phyloP scores from a whole-genome alignment of 2,888 invertebrate species.

The Acleris emargana region DNA sequence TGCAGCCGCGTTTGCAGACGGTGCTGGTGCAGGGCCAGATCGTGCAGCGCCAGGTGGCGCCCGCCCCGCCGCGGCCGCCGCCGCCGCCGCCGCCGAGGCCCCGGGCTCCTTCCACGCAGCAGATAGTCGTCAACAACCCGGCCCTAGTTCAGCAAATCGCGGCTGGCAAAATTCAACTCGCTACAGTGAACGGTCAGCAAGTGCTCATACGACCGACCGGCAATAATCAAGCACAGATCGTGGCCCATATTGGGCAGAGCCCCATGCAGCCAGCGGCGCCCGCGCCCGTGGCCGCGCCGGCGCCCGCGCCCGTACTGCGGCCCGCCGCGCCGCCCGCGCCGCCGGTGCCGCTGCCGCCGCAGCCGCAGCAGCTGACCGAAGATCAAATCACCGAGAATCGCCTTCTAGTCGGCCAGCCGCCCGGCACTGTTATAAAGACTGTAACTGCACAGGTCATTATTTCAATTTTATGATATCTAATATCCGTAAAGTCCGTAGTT shows the following conservation, averaged over 20 bases:
- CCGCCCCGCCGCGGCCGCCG: slow-evolving; percentile 44
- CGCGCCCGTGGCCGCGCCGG: slow-evolving; percentile 46
- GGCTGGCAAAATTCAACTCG: slow-evolving; percentile 91
- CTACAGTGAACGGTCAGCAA: slow-evolving; percentile 93
- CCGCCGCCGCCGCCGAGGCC: slow-evolving; percentile 54
- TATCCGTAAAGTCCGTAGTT: background rate
- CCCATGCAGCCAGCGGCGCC: slow-evolving; percentile 57
- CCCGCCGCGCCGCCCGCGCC: slow-evolving; percentile 43
- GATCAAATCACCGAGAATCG: slow-evolving; percentile 87
- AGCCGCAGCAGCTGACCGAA: slow-evolving; percentile 63
- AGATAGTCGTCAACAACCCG: slow-evolving; percentile 91
- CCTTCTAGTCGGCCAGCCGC: slow-evolving; percentile 90
- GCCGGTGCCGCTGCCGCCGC: slow-evolving; percentile 39
- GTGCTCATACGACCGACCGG: slow-evolving; percentile 91
- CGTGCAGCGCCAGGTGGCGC: slow-evolving; percentile 50
- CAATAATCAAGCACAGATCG: slow-evolving; percentile 90
- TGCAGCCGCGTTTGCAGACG: slow-evolving; percentile 66
- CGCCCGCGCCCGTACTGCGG: slow-evolving; percentile 48
- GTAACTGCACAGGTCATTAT: slow-evolving; percentile 89
- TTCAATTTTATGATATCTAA: background rate
- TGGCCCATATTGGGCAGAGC: slow-evolving; percentile 87
- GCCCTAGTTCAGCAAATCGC: slow-evolving; percentile 91
- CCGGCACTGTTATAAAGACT: slow-evolving; percentile 93
- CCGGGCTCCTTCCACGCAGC: slow-evolving; percentile 77
- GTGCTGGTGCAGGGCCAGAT: slow-evolving; percentile 64